A percentile compares a stretch with the other conserved stretches of the same genome.
Conservation (phyloP, 1,140 invertebrate genomes). For the Solenopsis invicta region DNA sequence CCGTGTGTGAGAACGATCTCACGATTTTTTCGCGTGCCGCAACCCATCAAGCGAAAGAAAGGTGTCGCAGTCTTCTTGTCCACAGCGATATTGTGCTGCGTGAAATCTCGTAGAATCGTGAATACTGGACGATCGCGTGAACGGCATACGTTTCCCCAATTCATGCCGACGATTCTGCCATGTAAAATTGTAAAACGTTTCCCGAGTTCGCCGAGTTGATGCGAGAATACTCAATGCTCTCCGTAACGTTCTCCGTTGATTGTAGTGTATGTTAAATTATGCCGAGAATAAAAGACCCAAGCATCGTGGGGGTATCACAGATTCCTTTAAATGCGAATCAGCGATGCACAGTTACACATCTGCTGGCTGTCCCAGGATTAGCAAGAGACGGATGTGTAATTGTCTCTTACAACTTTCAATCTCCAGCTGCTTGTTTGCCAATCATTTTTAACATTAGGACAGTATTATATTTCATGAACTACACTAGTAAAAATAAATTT, state of each 20-base stretch:
- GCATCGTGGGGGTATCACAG: neutral
- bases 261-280: constrained; percentile 35
- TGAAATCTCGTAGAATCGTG: constrained; percentile 25
- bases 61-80: constrained; percentile 9
- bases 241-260: constrained; percentile 25
- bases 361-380: neutral
- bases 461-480: neutral
- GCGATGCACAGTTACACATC: neutral
- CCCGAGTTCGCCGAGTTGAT: constrained; percentile 3
- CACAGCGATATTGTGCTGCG: neutral
- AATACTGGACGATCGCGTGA: constrained; percentile 20
- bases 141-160: constrained; percentile 16
- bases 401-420: neutral
- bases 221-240: constrained; percentile 30
- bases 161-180: neutral
- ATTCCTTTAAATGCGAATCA: constrained; percentile 37
- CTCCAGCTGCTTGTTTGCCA: neutral
- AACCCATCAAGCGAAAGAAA: neutral
- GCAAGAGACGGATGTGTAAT: neutral
- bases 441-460: neutral
- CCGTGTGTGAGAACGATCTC: constrained; percentile 1
- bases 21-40: constrained; percentile 6
- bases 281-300: constrained; percentile 54
- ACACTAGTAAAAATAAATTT: neutral
- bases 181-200: constrained; percentile 27